Base-by-base conservation (phyloP, 2,888 invertebrate genomes). In the Leptinotarsa juncta region DNA sequence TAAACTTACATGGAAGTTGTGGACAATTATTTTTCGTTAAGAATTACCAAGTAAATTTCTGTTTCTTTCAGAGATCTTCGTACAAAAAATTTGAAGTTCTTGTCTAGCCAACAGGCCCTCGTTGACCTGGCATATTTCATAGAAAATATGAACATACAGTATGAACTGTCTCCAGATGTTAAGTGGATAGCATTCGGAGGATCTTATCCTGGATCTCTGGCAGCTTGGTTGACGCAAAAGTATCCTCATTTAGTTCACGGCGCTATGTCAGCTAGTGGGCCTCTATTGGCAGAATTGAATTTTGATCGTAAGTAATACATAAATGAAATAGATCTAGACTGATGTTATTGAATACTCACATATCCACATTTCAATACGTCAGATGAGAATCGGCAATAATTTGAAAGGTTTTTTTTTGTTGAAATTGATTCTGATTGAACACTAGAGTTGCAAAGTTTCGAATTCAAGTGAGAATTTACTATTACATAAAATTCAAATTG, bases 171-270 rank as follows among this genome's bases (percentile, higher is more conserved):
- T 10, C 85, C 87, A 1, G 87, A 90, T n/a, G 90, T 90, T 23
- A 95, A 95, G 87, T 97, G 97, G 96, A 93, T 98, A 78, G 94
- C 93, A 1, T 98, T 98, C 87, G 98, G 98, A 16, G 98, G 98
- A 3, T 97, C 97, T 0, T 98, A 98, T 87, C 94, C 98, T 1
- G 98, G 97, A 2, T 95, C 96, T 0, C 88, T 98, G 81, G 96
- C 97, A 4, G 97, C 97, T 4, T 98, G 98, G 98, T 85, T 93
- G 72, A 89, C 97, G 65, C 88, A 93, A 70, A 97, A 97, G 86
- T 98, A 96, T 88, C 97, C 98, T 0, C 94, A 96, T 87, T 89
- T 97, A 26, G 93, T 97, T 3, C 90, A 94, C 85, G 97, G 94
- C 0, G 93, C 97, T 10, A 93, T 98, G 67, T 97, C 97, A 10